Conservation (phyloP, 2,888 invertebrate species). For the Agrochola lychnidis region DNA sequence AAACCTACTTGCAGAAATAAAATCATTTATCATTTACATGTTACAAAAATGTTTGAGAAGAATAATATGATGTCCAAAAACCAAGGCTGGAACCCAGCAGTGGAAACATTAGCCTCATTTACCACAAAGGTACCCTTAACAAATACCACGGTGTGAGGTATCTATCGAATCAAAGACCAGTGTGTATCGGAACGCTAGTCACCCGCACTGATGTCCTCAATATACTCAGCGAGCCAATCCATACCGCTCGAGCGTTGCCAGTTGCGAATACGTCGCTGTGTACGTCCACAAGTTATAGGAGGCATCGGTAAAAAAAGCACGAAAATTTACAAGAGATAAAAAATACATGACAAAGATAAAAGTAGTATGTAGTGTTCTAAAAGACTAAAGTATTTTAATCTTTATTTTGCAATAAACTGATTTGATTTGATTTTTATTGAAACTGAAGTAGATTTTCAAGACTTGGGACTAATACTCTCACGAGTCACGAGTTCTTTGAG, state of each 20-base stretch:
- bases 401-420: too few species aligned
- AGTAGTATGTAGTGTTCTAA: too few species aligned
- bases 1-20: too few species aligned
- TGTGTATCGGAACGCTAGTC: conserved; percentile 44
- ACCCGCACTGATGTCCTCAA: conserved; percentile 70
- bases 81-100: not conserved
- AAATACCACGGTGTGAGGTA: conserved; percentile 12
- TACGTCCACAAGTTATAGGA: conserved; percentile 52
- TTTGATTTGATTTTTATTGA: too few species aligned
- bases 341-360: too few species aligned
- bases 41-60: not conserved
- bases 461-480: too few species aligned
- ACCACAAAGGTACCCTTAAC: not conserved
- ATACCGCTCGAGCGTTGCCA: conserved; percentile 76
- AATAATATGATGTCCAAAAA: not conserved
- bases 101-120: not conserved
- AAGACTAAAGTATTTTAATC: too few species aligned
- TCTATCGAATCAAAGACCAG: conserved; percentile 38
- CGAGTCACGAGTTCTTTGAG: too few species aligned
- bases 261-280: conserved; percentile 74
- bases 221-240: conserved; percentile 77
- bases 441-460: too few species aligned
- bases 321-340: too few species aligned
- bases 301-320: not conserved
- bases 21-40: too few species aligned